These are phyloP conservation scores for Sula dactylatra DNA, from an alignment of 2,113 vertebrate species.

Conservation along the genomic window DNA sequence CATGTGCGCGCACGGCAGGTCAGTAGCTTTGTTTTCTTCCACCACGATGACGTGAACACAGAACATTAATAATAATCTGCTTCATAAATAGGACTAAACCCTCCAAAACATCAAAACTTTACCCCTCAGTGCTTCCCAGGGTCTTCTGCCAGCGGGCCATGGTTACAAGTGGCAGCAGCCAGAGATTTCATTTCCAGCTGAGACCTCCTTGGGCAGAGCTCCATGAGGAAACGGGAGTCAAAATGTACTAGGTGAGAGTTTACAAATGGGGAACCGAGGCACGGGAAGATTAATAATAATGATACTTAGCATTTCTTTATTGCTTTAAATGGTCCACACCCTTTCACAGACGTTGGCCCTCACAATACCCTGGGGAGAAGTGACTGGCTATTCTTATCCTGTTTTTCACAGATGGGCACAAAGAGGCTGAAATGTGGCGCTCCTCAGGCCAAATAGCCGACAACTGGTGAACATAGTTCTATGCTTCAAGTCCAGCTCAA, in stretches of 20 bases:
- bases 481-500: background rate
- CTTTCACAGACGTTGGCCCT: constrained; percentile 3
- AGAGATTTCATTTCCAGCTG: background rate
- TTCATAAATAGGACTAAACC: background rate
- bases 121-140: background rate
- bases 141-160: background rate
- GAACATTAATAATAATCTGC: background rate
- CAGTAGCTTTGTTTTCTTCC: background rate
- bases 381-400: constrained; percentile 1
- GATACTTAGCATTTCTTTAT: constrained; percentile 36
- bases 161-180: background rate
- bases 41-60: background rate
- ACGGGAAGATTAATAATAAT: constrained; percentile 51
- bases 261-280: constrained; percentile 32
- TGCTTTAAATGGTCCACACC: constrained; percentile 28
- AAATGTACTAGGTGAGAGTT: background rate
- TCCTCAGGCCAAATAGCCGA: background rate
- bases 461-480: background rate
- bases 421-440: background rate
- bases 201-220: background rate
- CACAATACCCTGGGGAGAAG: background rate
- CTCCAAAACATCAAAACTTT: background rate
- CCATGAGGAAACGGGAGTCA: background rate
- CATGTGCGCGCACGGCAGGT: background rate
- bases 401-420: background rate